A percentile compares a stretch with the other conserved stretches of the same genome.
Conservation (phyloP, 2,888 invertebrate species). For the Charanyca ferruginea region DNA sequence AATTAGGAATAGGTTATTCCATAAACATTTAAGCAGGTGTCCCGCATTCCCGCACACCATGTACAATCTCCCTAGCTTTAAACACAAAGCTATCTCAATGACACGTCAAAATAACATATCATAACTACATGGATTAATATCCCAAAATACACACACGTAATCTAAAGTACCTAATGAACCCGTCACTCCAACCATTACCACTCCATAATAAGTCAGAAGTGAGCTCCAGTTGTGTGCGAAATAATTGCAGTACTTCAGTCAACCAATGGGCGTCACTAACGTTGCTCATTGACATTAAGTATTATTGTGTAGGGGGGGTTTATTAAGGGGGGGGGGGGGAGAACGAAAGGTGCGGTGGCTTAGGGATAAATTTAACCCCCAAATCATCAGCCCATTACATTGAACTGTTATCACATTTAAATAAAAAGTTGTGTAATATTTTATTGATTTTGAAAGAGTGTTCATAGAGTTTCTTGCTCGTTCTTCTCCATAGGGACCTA, state of each 20-base stretch:
- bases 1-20: too few species aligned
- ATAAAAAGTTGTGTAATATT: too few species aligned
- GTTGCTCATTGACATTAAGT: slow-evolving; percentile 16
- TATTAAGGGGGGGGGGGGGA: too few species aligned
- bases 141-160: slow-evolving; percentile 12
- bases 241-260: slow-evolving; percentile 55
- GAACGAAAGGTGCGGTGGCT: too few species aligned
- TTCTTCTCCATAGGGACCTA: too few species aligned
- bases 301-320: slow-evolving; percentile 9
- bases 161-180: slow-evolving; percentile 35
- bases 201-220: slow-evolving; percentile 51
- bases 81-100: neutral
- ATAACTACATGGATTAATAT: neutral
- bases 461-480: too few species aligned
- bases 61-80: neutral
- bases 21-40: neutral
- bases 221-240: slow-evolving; percentile 61
- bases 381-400: too few species aligned
- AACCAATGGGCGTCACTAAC: slow-evolving; percentile 43
- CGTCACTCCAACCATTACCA: slow-evolving; percentile 21
- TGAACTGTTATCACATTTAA: too few species aligned
- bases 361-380: too few species aligned
- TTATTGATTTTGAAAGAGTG: too few species aligned
- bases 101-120: neutral
- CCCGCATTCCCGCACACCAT: neutral